phyloP scores from a whole-genome alignment of 2,113 vertebrate genomes.

The Prolemur simus region DNA sequence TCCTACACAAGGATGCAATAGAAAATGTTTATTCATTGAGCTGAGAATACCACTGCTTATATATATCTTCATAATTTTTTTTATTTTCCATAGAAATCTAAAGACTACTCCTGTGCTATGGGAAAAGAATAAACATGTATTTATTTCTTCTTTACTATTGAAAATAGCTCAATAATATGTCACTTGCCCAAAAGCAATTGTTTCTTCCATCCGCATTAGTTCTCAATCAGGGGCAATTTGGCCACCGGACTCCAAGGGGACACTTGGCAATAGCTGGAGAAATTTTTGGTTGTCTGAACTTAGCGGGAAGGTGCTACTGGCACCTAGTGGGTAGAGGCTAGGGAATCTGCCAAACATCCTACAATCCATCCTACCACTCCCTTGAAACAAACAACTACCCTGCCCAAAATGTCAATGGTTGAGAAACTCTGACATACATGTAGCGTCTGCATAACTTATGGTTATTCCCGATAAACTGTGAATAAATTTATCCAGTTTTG shows the following conservation, averaged over 20 bases:
- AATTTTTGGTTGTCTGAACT: too few relatives aligned
- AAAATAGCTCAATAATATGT: not conserved
- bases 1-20: not conserved
- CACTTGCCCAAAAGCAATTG: not conserved
- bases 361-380: not conserved
- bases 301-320: not conserved
- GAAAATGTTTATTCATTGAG: not conserved
- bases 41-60: not conserved
- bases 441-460: not conserved
- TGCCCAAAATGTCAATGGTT: not conserved
- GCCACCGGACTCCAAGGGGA: not conserved
- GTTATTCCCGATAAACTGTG: not conserved
- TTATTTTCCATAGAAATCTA: not conserved
- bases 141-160: not conserved
- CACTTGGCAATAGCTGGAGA: not conserved
- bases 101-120: not conserved
- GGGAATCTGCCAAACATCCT: not conserved
- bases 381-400: too few relatives aligned
- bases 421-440: not conserved
- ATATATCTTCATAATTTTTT: constrained; percentile 28
- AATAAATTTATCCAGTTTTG: not conserved
- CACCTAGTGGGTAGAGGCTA: not conserved
- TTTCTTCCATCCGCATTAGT: not conserved
- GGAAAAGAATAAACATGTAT: not conserved
- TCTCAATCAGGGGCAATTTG: not conserved